Base-by-base conservation (phyloP, 2,888 invertebrate species). In the Scrobipalpa costella region DNA sequence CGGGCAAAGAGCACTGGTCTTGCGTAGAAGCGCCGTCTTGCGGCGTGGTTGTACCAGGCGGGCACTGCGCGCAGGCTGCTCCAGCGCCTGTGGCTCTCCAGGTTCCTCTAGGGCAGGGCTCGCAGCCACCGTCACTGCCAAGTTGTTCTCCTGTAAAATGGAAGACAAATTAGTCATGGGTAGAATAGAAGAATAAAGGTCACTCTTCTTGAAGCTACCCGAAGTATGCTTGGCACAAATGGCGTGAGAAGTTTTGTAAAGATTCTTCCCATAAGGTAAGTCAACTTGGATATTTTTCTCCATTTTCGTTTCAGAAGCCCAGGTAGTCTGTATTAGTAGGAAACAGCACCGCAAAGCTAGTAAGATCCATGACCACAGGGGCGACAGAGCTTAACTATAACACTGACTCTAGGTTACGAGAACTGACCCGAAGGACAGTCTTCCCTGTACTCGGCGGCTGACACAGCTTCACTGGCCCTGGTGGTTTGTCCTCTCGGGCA, bases 401-500 rank as follows among this genome's bases (percentile, higher is more conserved):
- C 27, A 27, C 27, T 27, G 27, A n/a, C 5, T 13, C 40, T 40
- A 13, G 11, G 11, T 11, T 13, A 13, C n/a, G 33, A n/a, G 7
- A 7, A 1, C 36, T 62, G 81, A 92, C 92, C 92, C 73, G 94
- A 94, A 58, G 94, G 94, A 80, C 98, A 98, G 78, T 98, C 98
- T 77, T 98, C 98, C 64, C 97, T 93, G 80, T 98, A 98, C 84
- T 98, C 98, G 71, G 96, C 95, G 63, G 93, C 93, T 0, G 97
- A 97, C 0, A 97, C 96, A 0, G 98, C 97, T 79, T 98, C 98
- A 7, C 95, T 95, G 2, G 97, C 97, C 60, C 98, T 93, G 0
- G 99, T 99, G 0, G 98, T 98, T 81, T 97, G 96, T 8, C 98
- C 98, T 60, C 97, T 92, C 0, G 97, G 97, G 77, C 98, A 98